Base-by-base conservation (phyloP, 2,888 invertebrate species). In the Zelleria hepariella region DNA sequence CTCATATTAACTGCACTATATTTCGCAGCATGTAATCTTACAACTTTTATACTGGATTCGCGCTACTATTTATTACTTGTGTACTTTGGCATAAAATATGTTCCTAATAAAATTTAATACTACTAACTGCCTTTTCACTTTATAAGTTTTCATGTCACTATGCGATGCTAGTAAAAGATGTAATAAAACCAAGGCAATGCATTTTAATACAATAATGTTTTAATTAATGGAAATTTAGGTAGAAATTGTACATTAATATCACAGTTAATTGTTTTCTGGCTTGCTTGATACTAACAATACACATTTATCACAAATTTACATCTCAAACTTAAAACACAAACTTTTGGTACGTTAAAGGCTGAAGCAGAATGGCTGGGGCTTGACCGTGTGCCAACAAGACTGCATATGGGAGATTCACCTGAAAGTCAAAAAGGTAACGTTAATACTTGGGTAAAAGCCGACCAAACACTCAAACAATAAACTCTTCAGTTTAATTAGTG, bases 351-450 rank as follows among this genome's bases (percentile, higher is more conserved):
- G 78, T 88, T 90, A 76, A 84, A 91, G 91, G 86, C 89, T 69
- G 91, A 91, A 84, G 89, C 90, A 68, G 91, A 91, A 76, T 91
- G 91, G 90, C 85, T 88, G 72, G 91, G 92, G 71, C 89, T 92
- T 77, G 92, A 92, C 82, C 90, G 91, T 79, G 91, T 92, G 75
- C 91, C 92, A 73, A 91, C 91, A 74, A 87, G 91, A 78, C 87
- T 92, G 79, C 89, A 88, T 72, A 84, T 85, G 81, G 88, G 82
- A 74, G 86, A 89, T 73, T 74, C 85, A 84, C 82, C 89, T 87
- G 89, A 83, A 89, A 89, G 87, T 77, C 85, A 88, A 79, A 89
- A 87, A 86, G 88, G 89, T 89, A 75, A 86, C 70, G 67, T 86
- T 62, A 64, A 25, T 53, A 25, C n/a, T 47, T 47, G n/a, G 27